phyloP scores from a whole-genome alignment of 2,797 vertebrate species.

The Lophius americanus region DNA sequence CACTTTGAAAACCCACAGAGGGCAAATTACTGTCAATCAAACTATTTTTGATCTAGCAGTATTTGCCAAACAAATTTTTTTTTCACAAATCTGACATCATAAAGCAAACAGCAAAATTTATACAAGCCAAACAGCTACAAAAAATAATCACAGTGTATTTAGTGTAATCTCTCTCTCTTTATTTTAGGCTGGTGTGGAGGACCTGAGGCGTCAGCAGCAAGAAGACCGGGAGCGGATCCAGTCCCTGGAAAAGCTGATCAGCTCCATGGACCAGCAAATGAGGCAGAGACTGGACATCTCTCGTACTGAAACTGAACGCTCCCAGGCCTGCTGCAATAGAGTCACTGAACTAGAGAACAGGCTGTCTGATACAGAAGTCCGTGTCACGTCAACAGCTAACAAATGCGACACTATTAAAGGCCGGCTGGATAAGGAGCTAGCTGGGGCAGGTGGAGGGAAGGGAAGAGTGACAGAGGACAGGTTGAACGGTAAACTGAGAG shows the following conservation, averaged over 20 bases:
- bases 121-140: not conserved
- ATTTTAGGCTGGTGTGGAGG: slow-evolving; percentile 80
- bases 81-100: not conserved
- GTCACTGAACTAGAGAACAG: slow-evolving; percentile 76
- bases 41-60: too few relatives aligned
- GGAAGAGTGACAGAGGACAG: slow-evolving; percentile 75
- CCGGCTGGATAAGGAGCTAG: slow-evolving; percentile 80
- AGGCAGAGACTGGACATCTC: slow-evolving; percentile 81
- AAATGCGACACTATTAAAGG: slow-evolving; percentile 78
- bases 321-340: slow-evolving; percentile 78
- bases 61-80: not conserved
- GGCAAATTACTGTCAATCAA: not conserved
- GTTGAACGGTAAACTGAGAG: slow-evolving; percentile 73
- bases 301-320: slow-evolving; percentile 70
- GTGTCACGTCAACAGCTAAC: slow-evolving; percentile 78
- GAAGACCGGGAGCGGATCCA: slow-evolving; percentile 86
- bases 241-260: slow-evolving; percentile 87
- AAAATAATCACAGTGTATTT: not conserved
- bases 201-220: slow-evolving; percentile 84
- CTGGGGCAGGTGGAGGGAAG: slow-evolving; percentile 59
- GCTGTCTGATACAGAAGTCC: slow-evolving; percentile 77
- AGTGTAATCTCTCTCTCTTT: not conserved
- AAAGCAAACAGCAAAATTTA: not conserved
- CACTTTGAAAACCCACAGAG: not conserved
- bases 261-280: slow-evolving; percentile 85